Evolutionary conservation across 2,888 invertebrate species (phyloP).

Genomic region (Brenthis hecate): DNA sequence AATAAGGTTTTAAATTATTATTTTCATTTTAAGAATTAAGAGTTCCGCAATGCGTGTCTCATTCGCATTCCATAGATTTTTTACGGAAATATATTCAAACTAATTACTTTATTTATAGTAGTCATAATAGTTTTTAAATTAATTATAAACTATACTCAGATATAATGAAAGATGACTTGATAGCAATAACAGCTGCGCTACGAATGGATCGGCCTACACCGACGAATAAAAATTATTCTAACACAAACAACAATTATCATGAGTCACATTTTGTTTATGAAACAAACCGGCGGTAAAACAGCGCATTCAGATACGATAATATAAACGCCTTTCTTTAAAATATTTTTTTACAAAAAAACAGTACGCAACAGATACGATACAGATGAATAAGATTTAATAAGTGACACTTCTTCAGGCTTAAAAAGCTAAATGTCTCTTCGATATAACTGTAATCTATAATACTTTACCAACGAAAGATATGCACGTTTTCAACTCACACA

Average conservation of each 20-base stretch:
- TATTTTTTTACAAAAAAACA: not conserved
- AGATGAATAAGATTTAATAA: not conserved
- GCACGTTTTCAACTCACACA: constrained; percentile 32
- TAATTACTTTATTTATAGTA: too few species aligned
- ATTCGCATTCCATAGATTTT: not conserved
- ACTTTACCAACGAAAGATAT: constrained; percentile 29
- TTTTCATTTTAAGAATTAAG: not conserved
- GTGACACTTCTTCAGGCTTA: not conserved
- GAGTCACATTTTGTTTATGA: constrained; percentile 30
- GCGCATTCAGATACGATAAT: not conserved
- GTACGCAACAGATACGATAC: not conserved
- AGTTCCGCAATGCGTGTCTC: not conserved
- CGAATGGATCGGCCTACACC: constrained; percentile 16
- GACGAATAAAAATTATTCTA: constrained; percentile 24
- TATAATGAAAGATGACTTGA: not conserved
- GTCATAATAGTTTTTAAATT: not conserved
- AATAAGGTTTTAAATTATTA: not conserved
- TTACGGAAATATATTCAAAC: too few species aligned
- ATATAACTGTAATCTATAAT: constrained; percentile 28
- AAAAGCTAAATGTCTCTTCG: constrained; percentile 10
- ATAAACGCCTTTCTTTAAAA: not conserved
- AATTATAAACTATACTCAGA: not conserved
- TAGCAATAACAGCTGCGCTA: constrained; percentile 28
- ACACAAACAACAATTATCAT: constrained; percentile 29
- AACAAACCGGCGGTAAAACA: constrained; percentile 17